Base-by-base conservation (phyloP, 2,797 vertebrate species). In the Premnoplex brunnescens region DNA sequence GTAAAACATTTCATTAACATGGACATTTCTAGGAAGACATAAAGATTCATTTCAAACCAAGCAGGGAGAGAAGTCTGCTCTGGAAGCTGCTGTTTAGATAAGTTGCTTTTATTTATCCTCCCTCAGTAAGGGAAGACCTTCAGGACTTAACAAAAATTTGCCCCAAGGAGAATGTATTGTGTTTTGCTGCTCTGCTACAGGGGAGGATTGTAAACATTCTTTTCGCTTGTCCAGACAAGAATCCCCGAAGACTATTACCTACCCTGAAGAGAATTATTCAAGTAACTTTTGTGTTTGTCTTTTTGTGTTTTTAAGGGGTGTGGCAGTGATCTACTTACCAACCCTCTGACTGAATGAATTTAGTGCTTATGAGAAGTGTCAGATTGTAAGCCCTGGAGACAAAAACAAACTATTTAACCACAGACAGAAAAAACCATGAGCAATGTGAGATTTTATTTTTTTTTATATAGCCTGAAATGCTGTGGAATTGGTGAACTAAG, bases 181-280 rank as follows among this genome's bases (percentile, higher is more conserved):
- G 82, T 93, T 88, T 85, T 90, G 66, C 85, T 90, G 48, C 77
- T 92, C 67, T 85, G 85, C 92, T 86, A 51, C 75, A 95, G 80
- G 89, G 69, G 4, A 82, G 83, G 69, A 97, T 90, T 94, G 85
- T 93, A 96, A 96, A 93, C 95, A 97, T 96, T 95, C 94, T 90
- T 96, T 91, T 60, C 84, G 60, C 96, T 71, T 96, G 93, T 81
- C 93, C 80, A 87, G 94, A 91, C 95, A 95, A 68, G 93, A 94
- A 91, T 90, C 74, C 55, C 88, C 88, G 66, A 95, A 86, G 88
- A 94, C 82, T 96, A 21, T 59, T 90, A 87, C 84, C 81, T 91
- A 91, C 69, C 62, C 92, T 62, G 69, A 83, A 93, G 91, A 91
- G 62, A 94, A 91, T 67, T 93, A 94, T 93, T 93, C 86, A 94